A percentile compares a stretch with the other conserved stretches of the same genome.
phyloP scores from a whole-genome alignment of 2,113 vertebrate species.

The Stigmatopora argus region DNA sequence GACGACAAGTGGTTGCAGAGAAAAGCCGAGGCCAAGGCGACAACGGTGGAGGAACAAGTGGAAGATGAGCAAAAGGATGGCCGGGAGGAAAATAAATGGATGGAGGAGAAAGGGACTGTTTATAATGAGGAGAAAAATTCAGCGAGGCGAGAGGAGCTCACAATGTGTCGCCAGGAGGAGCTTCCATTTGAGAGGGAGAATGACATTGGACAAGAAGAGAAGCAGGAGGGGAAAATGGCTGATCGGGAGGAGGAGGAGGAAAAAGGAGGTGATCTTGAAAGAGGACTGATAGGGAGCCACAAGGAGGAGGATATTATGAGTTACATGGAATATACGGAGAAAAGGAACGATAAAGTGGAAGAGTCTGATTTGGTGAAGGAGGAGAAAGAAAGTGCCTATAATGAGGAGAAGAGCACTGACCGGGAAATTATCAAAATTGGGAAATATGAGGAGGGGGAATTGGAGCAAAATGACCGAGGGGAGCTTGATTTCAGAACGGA shows the following conservation, averaged over 20 bases:
- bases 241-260: not conserved
- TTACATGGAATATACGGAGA: not conserved
- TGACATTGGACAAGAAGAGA: not conserved
- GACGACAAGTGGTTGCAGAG: not conserved
- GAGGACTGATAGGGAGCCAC: not conserved
- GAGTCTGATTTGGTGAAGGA: not conserved
- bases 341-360: not conserved
- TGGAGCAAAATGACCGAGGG: too few relatives aligned
- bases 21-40: not conserved
- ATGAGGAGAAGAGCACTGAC: too few relatives aligned
- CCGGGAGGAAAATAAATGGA: too few relatives aligned
- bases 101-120: too few relatives aligned
- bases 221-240: not conserved
- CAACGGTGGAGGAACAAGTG: not conserved
- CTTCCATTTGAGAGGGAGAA: not conserved
- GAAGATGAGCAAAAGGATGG: too few relatives aligned
- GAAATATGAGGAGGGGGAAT: too few relatives aligned
- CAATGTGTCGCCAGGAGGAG: too few relatives aligned
- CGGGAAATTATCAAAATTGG: too few relatives aligned
- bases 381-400: not conserved
- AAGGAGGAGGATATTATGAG: not conserved
- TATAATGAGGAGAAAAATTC: too few relatives aligned
- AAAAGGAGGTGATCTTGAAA: not conserved
- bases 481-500: too few relatives aligned
- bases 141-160: too few relatives aligned